Percentiles rank a stretch among this genome's conserved stretches.
phyloP scores from a whole-genome alignment of 1,140 invertebrate genomes.

The Temnothorax longispinosus region DNA sequence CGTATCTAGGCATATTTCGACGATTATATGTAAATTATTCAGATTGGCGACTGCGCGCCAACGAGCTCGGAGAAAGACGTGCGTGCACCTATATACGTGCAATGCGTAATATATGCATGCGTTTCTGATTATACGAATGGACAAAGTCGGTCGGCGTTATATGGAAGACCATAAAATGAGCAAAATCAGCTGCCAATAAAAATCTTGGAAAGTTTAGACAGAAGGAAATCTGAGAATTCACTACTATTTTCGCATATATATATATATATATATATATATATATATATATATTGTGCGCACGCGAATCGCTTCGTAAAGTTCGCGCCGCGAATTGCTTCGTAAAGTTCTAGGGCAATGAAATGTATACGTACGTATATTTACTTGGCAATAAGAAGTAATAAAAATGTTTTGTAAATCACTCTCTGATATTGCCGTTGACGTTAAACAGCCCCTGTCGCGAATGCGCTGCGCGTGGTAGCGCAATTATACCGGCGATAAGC shows the following conservation, averaged over 20 bases:
- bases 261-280: not conserved
- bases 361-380: not conserved
- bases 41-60: conserved; percentile 9
- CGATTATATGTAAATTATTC: conserved; percentile 52
- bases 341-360: not conserved
- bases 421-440: conserved; percentile 33
- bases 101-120: not conserved
- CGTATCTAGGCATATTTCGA: conserved; percentile 41
- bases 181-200: not conserved
- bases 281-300: not conserved
- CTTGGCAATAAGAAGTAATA: conserved; percentile 23
- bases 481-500: conserved; percentile 47
- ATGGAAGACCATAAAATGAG: not conserved
- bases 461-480: not conserved
- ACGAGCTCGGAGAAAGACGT: conserved; percentile 3
- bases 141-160: not conserved
- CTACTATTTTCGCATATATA: too few species aligned
- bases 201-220: not conserved
- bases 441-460: conserved; percentile 13
- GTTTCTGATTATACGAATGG: conserved; percentile 20
- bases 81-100: not conserved
- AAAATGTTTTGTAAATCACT: conserved; percentile 38
- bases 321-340: not conserved
- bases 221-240: not conserved
- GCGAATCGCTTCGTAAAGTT: not conserved